phyloP scores from a whole-genome alignment of 1,140 invertebrate genomes.

The Thalassaphorura encarpata region DNA sequence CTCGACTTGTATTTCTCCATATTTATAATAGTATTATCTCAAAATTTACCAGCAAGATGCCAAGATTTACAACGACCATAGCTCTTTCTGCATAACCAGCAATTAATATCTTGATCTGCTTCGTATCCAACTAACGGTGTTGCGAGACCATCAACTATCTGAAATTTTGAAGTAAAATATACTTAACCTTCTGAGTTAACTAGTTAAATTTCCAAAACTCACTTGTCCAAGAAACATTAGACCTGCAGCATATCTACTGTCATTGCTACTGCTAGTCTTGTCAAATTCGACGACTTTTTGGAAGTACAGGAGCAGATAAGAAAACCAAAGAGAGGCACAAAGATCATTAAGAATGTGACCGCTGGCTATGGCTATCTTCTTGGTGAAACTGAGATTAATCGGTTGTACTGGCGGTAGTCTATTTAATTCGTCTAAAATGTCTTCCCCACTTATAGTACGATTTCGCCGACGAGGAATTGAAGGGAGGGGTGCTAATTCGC shows the following conservation, averaged over 20 bases:
- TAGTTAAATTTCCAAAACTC: no score
- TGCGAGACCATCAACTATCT: slow-evolving; percentile 21
- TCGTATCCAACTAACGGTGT: slow-evolving; percentile 68
- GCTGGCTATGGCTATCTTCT: slow-evolving; percentile 46
- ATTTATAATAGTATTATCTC: background rate
- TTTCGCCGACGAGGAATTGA: no score
- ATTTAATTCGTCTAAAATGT: background rate
- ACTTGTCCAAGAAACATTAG: slow-evolving; percentile 77
- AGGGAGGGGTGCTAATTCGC: no score
- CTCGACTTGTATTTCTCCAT: background rate
- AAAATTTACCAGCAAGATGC: slow-evolving; percentile 68
- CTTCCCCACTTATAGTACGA: no score
- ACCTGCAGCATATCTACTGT: slow-evolving; percentile 58
- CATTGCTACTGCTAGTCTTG: slow-evolving; percentile 43
- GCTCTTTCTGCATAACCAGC: slow-evolving; percentile 46
- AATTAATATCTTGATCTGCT: slow-evolving; percentile 50
- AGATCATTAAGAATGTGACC: slow-evolving; percentile 91
- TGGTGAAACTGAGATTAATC: background rate
- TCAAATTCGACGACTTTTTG: slow-evolving; percentile 58
- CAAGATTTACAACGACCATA: slow-evolving; percentile 83
- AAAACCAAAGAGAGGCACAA: slow-evolving; percentile 95
- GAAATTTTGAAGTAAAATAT: slow-evolving; percentile 36
- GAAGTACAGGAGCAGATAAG: slow-evolving; percentile 87
- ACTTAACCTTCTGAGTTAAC: slow-evolving; percentile 60
- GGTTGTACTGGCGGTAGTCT: background rate